phyloP scores from a whole-genome alignment of 2,888 invertebrate genomes.

The Luperina testacea region DNA sequence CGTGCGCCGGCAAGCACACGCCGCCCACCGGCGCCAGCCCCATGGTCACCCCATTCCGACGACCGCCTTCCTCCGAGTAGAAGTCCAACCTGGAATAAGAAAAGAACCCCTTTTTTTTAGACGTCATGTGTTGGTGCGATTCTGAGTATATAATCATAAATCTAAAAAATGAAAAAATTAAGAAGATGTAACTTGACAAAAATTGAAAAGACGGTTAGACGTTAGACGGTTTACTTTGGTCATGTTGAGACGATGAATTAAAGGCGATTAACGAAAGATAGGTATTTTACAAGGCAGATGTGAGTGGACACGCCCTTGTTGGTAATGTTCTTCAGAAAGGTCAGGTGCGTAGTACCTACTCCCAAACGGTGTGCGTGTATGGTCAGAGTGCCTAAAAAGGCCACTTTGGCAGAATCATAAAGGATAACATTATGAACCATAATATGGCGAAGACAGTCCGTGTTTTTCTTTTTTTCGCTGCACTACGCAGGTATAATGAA shows the following conservation, averaged over 20 bases:
- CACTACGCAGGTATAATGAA: too few species aligned
- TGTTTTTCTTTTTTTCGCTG: too few species aligned
- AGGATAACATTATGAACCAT: too few species aligned
- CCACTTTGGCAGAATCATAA: too few species aligned
- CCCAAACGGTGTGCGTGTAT: too few species aligned
- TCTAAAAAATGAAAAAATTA: too few species aligned
- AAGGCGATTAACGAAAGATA: background rate
- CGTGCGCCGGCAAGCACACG: conserved; percentile 92
- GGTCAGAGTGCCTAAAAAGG: too few species aligned
- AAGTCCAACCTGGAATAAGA: conserved; percentile 91
- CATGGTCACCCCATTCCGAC: conserved; percentile 94
- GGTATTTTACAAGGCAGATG: background rate
- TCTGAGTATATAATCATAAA: background rate
- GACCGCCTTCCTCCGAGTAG: conserved; percentile 92
- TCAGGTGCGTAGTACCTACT: background rate
- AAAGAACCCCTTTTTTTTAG: conserved; percentile 29
- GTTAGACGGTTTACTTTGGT: background rate
- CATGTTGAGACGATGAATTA: background rate
- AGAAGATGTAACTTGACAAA: background rate
- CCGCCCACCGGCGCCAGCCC: conserved; percentile 95
- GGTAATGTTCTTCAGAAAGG: background rate
- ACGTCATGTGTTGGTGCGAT: background rate
- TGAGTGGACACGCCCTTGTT: background rate
- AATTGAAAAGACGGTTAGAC: too few species aligned
- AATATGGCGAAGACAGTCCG: too few species aligned